These are phyloP conservation scores for Sebastes flavidus DNA, from an alignment of 2,797 vertebrate species.

Conservation along the genomic window DNA sequence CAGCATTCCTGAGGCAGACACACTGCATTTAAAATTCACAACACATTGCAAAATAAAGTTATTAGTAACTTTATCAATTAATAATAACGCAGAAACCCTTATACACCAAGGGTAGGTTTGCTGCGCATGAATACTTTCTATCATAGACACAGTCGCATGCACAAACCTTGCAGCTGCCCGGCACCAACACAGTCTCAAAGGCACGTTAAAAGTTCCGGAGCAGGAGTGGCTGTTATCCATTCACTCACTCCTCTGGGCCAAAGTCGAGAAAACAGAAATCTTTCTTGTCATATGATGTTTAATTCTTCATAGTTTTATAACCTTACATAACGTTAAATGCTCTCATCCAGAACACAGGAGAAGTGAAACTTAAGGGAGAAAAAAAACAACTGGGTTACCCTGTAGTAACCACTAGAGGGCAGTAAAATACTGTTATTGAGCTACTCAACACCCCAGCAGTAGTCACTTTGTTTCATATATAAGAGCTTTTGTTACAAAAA, in stretches of 20 bases:
- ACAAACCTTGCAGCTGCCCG: background rate
- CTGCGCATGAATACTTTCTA: too few species aligned
- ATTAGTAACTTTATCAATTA: background rate
- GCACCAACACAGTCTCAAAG: background rate
- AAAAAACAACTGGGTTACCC: background rate
- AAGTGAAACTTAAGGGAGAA: slow-evolving; percentile 4
- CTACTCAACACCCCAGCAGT: too few species aligned
- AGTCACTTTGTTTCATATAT: background rate
- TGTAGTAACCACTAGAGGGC: slow-evolving; percentile 37
- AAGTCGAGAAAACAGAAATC: background rate
- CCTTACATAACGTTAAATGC: background rate
- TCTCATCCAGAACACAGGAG: background rate
- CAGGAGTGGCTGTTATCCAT: background rate
- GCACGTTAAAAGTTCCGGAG: background rate
- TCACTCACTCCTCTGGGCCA: background rate
- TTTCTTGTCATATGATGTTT: background rate
- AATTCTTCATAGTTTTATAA: background rate
- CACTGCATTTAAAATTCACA: background rate
- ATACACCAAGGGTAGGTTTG: background rate
- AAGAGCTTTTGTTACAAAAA: background rate
- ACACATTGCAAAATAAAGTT: background rate
- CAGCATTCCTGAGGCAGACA: background rate
- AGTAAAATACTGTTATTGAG: background rate
- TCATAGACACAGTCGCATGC: background rate
- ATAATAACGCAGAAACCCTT: too few species aligned